phyloP scores from a whole-genome alignment of 2,888 invertebrate genomes.

The Fragum whitleyi region DNA sequence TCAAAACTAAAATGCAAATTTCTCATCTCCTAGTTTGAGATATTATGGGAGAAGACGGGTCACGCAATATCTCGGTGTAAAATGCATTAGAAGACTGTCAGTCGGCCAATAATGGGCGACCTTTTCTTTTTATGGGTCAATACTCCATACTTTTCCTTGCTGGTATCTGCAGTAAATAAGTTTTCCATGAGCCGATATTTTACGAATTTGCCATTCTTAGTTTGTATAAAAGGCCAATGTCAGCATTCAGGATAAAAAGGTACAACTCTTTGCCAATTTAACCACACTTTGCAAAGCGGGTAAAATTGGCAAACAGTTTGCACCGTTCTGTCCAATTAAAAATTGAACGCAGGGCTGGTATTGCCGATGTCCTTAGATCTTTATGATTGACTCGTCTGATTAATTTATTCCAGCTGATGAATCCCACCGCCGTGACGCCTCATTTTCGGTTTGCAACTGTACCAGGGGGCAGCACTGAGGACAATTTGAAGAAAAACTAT shows the following conservation, averaged over 20 bases:
- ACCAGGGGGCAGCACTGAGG: slow-evolving; percentile 98
- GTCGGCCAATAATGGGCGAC: neutral
- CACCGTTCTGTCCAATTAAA: too few species aligned
- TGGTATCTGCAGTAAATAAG: too few species aligned
- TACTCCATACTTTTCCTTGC: neutral
- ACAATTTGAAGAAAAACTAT: slow-evolving; percentile 93
- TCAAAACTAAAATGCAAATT: neutral
- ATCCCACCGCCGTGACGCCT: slow-evolving; percentile 96
- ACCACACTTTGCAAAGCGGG: too few species aligned
- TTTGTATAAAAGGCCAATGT: too few species aligned
- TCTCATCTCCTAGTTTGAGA: neutral
- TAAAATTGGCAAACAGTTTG: too few species aligned
- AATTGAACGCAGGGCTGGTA: too few species aligned
- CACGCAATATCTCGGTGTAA: slow-evolving; percentile 1
- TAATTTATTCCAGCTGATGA: slow-evolving; percentile 89
- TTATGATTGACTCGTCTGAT: too few species aligned
- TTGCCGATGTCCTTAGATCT: too few species aligned
- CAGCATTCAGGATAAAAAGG: too few species aligned
- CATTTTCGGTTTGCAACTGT: slow-evolving; percentile 98
- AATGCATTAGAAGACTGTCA: neutral
- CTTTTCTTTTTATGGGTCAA: neutral
- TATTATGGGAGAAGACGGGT: neutral
- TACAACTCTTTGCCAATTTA: too few species aligned
- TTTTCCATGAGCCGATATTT: too few species aligned
- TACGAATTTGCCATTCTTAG: too few species aligned